phyloP scores from a whole-genome alignment of 2,888 invertebrate genomes.

The Drosophila paranaensis region DNA sequence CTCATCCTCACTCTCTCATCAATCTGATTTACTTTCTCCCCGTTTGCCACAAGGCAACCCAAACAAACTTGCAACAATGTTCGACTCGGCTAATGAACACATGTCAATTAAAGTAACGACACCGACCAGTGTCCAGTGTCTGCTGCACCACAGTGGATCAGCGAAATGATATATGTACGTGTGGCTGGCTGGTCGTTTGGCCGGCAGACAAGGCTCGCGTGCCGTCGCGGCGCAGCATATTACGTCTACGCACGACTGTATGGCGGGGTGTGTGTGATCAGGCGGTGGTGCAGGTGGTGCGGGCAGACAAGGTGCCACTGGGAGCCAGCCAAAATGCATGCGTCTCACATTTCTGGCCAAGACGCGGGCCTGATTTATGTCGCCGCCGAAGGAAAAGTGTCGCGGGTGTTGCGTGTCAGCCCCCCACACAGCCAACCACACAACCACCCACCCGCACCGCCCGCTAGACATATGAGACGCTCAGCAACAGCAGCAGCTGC shows the following conservation, averaged over 20 bases:
- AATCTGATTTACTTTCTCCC: conserved; percentile 16
- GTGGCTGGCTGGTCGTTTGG: conserved; percentile 12
- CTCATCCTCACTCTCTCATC: neutral
- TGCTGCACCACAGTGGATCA: conserved; percentile 43
- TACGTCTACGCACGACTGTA: conserved; percentile 60
- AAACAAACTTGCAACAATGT: conserved; percentile 44
- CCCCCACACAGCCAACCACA: conserved; percentile 11
- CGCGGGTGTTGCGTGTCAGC: conserved; percentile 72
- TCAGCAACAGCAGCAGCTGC: conserved; percentile 16
- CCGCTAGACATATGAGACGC: conserved; percentile 12
- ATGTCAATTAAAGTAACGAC: conserved; percentile 71
- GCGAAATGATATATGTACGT: conserved; percentile 51
- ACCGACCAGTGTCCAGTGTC: conserved; percentile 24
- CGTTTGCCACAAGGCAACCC: conserved; percentile 8
- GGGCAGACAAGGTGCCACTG: conserved; percentile 46
- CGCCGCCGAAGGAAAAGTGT: conserved; percentile 63
- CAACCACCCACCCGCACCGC: neutral
- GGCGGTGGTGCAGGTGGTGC: neutral
- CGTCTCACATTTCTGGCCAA: conserved; percentile 64
- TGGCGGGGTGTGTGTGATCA: neutral
- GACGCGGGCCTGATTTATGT: conserved; percentile 66
- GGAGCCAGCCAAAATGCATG: conserved; percentile 47
- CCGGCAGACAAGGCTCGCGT: conserved; percentile 49
- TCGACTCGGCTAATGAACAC: conserved; percentile 66
- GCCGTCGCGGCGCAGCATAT: conserved; percentile 44